phyloP scores from a whole-genome alignment of 2,888 invertebrate species.

The Euspilapteryx auroguttella region DNA sequence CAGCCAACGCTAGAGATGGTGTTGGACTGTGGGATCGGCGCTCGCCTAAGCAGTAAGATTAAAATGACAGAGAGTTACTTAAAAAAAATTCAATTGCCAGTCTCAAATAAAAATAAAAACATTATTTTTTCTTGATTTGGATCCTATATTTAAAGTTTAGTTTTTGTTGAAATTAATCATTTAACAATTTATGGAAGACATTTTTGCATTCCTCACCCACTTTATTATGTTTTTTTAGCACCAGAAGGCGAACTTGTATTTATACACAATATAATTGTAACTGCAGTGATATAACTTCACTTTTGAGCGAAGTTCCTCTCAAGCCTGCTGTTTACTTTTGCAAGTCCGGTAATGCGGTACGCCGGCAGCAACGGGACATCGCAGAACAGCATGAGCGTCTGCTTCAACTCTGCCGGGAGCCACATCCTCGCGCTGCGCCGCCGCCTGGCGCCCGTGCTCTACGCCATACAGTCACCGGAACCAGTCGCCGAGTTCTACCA shows the following conservation, averaged over 20 bases:
- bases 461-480: slow-evolving; percentile 66
- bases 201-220: too few species aligned
- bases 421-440: slow-evolving; percentile 80
- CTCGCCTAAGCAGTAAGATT: slow-evolving; percentile 75
- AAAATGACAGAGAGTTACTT: neutral
- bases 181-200: too few species aligned
- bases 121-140: too few species aligned
- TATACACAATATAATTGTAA: too few species aligned
- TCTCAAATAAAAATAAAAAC: too few species aligned
- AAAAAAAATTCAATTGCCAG: neutral
- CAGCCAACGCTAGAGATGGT: slow-evolving; percentile 89
- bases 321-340: too few species aligned
- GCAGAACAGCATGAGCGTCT: slow-evolving; percentile 88
- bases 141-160: too few species aligned
- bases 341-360: slow-evolving; percentile 72
- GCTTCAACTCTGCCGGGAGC: slow-evolving; percentile 81
- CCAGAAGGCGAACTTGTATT: neutral
- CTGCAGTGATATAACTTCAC: too few species aligned
- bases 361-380: slow-evolving; percentile 60
- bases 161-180: too few species aligned
- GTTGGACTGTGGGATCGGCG: slow-evolving; percentile 89
- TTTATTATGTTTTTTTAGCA: too few species aligned
- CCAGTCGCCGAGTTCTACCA: slow-evolving; percentile 88
- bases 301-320: too few species aligned
- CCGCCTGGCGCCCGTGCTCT: slow-evolving; percentile 85